Evolutionary conservation across 2,797 vertebrate species (phyloP), one percentile per base, ranked within the genome.

Genomic region (Labroides dimidiatus): DNA sequence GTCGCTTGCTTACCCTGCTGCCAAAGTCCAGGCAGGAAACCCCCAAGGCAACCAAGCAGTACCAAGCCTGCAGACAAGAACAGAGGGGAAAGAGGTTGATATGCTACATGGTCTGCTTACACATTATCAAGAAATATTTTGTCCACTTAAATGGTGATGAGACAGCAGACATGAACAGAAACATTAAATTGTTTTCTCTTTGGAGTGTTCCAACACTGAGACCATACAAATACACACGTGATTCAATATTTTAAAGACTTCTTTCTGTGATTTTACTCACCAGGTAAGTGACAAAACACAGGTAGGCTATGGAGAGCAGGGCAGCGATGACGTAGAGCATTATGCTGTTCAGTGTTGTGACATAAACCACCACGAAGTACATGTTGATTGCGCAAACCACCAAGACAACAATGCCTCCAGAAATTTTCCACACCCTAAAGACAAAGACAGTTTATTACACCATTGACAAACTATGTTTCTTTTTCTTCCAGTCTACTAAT

Each of bases 361-460:
- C 96, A 1, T 98, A 99, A 49, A 94, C 87, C 73, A 96, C 91
- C 81, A 99, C 96, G 42, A 99, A 99, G 87, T 98, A 98, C 83
- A 96, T 94, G 91, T 99, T 99, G 81, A 99, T 97, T 54, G 87
- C 82, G 64, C 96, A 97, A 77, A 99, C 87, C 13, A 96, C 7
- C 30, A 98, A 84, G 72, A 96, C 95, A 15, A 96, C 47, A 11
- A 95, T 0, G 0, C 96, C 94, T 0, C 97, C 97, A 0, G 87
- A 85, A 0, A 98, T 91, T 90, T 94, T 96, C 96, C 96, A 97
- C 42, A 88, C 81, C 65, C 97, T 99, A 73, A 17, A 69, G 7
- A 48, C 50, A 77, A 12, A 68, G 13, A 24, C 1, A 56, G 7
- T 48, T 58, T 10, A 64, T 61, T 49, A 55, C 27, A 60, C 14